Base-by-base conservation (phyloP, 1,140 invertebrate species). In the Drosophila biarmipes region DNA sequence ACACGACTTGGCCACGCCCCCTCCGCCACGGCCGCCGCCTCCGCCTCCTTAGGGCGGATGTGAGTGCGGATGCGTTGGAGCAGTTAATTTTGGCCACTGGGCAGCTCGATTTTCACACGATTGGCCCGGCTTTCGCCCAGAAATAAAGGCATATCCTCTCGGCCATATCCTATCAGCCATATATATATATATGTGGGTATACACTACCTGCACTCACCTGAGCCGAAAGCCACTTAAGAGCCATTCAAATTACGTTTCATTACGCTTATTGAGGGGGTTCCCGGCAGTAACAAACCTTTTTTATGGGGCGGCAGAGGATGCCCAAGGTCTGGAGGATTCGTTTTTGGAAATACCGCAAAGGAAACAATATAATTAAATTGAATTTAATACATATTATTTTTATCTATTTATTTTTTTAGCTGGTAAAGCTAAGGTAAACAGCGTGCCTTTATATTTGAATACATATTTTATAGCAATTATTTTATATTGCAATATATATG, bases 181-280 rank as follows among this genome's bases (percentile, higher is more conserved):
- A 37, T 15, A 7, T 15, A 24, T n/a, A 11, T 21, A 21, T 21
- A 21, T 21, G 24, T 45, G 14, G 8, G 27, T 46, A 27, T 29
- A 38, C n/a, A 27, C 11, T 4, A 35, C 42, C n/a, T 19, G 15
- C 38, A 59, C 56, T 51, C 71, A 57, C 45, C 72, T 74, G 52
- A 64, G 57, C 55, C 61, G 46, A 46, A 67, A 59, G 80, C 80
- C 78, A 86, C 78, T 87, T 82, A 77, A 87, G 81, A 72, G 82
- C 78, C 69, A 81, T 87, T 86, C 82, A 87, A 87, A 86, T 86
- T 78, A 81, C 78, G 73, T 86, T 86, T 87, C 81, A 87, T 86
- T 86, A 87, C 74, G 68, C 55, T 86, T 81, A 87, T 87, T 86
- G 78, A 62, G 67, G 59, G 56, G 56, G 49, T 17, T 5, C n/a